Evolutionary conservation across 1,140 invertebrate genomes (phyloP), one percentile per base, ranked within the genome.

Genomic region (Saccostrea echinata): DNA sequence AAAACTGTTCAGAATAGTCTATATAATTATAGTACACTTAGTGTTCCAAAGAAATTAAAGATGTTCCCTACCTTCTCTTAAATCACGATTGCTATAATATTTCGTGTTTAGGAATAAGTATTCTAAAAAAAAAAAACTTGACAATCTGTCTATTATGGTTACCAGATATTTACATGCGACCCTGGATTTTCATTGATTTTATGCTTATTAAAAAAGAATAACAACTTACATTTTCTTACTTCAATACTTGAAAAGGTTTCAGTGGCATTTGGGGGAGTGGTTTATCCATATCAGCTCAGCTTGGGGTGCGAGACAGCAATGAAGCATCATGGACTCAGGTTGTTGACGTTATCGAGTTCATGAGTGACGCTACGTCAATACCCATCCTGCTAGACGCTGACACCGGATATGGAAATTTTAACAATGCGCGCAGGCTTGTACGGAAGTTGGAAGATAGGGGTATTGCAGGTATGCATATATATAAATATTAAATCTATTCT

Each of bases 271-370:
- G 95, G 95, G 95, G 93, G 0, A 95, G 95, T 91, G 95, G 95
- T 27, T 90, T 96, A 43, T 94, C 94, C 6, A 95, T 95, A 51
- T 95, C 95, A 18, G 95, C 95, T 12, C 94, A 95, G 90, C 82
- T 95, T 53, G 95, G 95, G 2, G 93, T 96, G 0, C 89, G 95
- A 43, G 95, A 96, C 89, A 94, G 95, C 90, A 96, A 96, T 87
- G 95, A 96, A 88, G 95, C 95, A 8, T 95, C 95, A 4, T 96
- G 95, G 95, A 96, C 95, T 3, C 95, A 96, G 90, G 94, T 96
- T 33, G 90, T 95, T 6, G 95, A 96, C 64, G 93, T 95, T 8
- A 61, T 94, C n/a, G 95, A 95, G 86, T 96, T 95, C 90, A 96
- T 96, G 95, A 94, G 94, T 83, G 95, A 96, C 89, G 95, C 94